Conservation (phyloP, 2,113 vertebrate genomes). For the Entomyzon cyanotis region DNA sequence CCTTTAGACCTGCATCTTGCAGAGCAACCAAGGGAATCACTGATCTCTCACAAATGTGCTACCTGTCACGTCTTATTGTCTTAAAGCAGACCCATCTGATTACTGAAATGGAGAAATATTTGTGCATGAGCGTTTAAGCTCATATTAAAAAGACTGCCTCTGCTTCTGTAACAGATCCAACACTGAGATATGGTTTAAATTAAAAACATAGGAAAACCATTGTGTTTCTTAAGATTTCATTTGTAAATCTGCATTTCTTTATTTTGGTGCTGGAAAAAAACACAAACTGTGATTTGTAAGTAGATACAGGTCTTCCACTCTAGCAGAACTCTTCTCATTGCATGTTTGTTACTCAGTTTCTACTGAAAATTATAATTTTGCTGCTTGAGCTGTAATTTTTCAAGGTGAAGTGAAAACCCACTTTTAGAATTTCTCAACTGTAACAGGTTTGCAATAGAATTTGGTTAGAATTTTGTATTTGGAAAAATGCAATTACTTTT, state of each 20-base stretch:
- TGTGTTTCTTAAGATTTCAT: background rate
- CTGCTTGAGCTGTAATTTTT: background rate
- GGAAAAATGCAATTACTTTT: background rate
- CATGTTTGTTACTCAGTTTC: background rate
- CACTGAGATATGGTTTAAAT: background rate
- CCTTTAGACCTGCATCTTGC: slow-evolving; percentile 30
- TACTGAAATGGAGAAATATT: slow-evolving; percentile 43
- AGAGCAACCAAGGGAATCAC: slow-evolving; percentile 38
- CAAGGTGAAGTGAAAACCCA: background rate
- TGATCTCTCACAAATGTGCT: slow-evolving; percentile 41
- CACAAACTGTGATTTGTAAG: background rate
- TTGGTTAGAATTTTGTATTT: background rate
- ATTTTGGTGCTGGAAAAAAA: background rate
- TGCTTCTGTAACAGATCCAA: background rate
- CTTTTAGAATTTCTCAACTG: background rate
- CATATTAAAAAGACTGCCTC: background rate
- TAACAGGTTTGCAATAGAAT: background rate
- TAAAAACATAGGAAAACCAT: background rate
- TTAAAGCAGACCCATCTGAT: slow-evolving; percentile 9
- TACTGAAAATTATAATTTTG: background rate
- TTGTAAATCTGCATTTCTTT: background rate
- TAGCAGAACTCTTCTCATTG: background rate
- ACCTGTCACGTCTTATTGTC: slow-evolving; percentile 49
- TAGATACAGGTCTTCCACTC: background rate
- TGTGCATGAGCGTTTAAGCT: background rate